These are phyloP conservation scores for Onchidella celtica DNA, from an alignment of 2,888 invertebrate species.

Conservation along the genomic window DNA sequence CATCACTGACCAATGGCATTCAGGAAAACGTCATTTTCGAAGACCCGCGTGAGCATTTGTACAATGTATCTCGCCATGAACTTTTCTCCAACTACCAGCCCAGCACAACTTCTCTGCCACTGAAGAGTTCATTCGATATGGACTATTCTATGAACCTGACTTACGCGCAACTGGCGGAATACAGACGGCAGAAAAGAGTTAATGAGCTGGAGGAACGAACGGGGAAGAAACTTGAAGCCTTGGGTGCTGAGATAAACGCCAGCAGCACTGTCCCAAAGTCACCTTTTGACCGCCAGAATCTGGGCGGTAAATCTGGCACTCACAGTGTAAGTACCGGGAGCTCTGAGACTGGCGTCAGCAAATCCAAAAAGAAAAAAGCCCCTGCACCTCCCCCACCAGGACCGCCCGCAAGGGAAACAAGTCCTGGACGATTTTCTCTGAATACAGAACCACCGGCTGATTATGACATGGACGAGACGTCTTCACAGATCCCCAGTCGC, in stretches of 20 bases:
- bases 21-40: slow-evolving; percentile 67
- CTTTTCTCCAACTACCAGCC: slow-evolving; percentile 62
- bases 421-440: slow-evolving; percentile 50
- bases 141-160: slow-evolving; percentile 71
- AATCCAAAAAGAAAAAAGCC: slow-evolving; percentile 68
- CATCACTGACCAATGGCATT: slow-evolving; percentile 60
- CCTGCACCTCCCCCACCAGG: slow-evolving; percentile 64
- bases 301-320: slow-evolving; percentile 56
- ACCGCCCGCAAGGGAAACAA: neutral
- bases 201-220: slow-evolving; percentile 65
- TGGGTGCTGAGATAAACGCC: slow-evolving; percentile 55
- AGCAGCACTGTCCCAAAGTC: slow-evolving; percentile 56
- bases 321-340: slow-evolving; percentile 61
- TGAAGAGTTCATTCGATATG: slow-evolving; percentile 69
- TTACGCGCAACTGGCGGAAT: slow-evolving; percentile 73
- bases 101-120: slow-evolving; percentile 66
- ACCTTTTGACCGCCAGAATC: slow-evolving; percentile 56
- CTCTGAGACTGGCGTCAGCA: slow-evolving; percentile 61
- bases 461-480: slow-evolving; percentile 63
- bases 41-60: slow-evolving; percentile 67
- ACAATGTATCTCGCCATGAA: slow-evolving; percentile 54
- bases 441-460: slow-evolving; percentile 66
- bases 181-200: slow-evolving; percentile 65
- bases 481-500: neutral
- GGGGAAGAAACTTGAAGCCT: slow-evolving; percentile 63